Percentiles rank a stretch among this genome's conserved stretches.
Evolutionary conservation across 2,113 vertebrate genomes (phyloP).

Genomic region (Prolemur simus): DNA sequence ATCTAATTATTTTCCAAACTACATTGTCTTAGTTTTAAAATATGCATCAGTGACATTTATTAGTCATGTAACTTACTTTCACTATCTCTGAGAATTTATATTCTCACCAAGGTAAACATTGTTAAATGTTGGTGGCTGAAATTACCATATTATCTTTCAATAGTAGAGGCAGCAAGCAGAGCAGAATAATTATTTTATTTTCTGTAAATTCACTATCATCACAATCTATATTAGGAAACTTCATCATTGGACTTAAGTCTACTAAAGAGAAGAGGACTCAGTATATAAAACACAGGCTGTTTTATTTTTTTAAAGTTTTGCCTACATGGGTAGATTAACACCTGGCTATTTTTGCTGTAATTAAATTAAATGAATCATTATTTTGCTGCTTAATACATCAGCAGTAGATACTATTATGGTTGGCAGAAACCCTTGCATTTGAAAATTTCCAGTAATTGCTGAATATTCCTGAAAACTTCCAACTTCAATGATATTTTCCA

Average conservation of each 20-base stretch:
- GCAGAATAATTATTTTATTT: constrained; percentile 32
- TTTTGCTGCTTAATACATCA: background rate
- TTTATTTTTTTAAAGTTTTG: background rate
- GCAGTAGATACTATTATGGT: background rate
- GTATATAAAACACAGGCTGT: background rate
- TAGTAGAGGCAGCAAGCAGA: background rate
- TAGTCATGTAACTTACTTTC: constrained; percentile 5
- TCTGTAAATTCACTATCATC: background rate
- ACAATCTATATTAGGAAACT: background rate
- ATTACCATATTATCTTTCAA: background rate
- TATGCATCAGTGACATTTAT: background rate
- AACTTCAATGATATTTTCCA: constrained; percentile 9
- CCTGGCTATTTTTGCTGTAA: background rate
- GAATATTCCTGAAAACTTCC: constrained; percentile 15
- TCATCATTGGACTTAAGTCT: background rate
- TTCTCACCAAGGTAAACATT: background rate
- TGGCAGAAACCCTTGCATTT: constrained; percentile 29
- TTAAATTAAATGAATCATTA: constrained; percentile 44
- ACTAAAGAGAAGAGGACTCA: background rate
- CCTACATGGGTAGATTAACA: background rate
- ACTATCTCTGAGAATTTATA: background rate
- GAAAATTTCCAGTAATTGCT: constrained; percentile 52
- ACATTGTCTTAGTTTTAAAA: constrained; percentile 40
- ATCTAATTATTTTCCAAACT: background rate
- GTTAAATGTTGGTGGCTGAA: constrained; percentile 1